A percentile compares a stretch with the other conserved stretches of the same genome.
Conservation (phyloP, 2,797 vertebrate species). For the Liparis tanakae region DNA sequence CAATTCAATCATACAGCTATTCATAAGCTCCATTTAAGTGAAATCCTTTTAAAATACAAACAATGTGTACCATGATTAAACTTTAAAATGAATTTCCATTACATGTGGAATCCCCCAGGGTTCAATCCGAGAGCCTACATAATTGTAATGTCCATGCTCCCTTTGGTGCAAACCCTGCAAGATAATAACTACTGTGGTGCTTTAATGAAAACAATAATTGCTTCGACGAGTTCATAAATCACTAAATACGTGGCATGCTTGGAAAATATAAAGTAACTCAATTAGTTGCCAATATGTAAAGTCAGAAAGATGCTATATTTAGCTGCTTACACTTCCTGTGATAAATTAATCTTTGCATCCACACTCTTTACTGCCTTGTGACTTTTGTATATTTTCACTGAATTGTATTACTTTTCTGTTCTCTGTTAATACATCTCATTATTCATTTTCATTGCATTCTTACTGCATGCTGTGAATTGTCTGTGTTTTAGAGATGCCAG, state of each 20-base stretch:
- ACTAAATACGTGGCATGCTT: not conserved
- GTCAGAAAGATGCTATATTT: not conserved
- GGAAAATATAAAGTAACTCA: not conserved
- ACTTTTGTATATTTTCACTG: not conserved
- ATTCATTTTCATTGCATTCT: not conserved
- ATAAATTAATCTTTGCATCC: not conserved
- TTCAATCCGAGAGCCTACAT: not conserved
- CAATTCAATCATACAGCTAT: not conserved
- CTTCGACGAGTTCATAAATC: not conserved
- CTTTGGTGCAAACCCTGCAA: not conserved
- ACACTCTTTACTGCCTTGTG: not conserved
- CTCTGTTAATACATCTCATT: not conserved
- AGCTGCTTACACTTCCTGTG: not conserved
- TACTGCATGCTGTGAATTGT: not conserved
- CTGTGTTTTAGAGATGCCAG: not conserved
- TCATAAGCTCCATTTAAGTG: not conserved
- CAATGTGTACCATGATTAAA: not conserved
- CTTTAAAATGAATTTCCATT: not conserved
- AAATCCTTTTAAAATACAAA: not conserved
- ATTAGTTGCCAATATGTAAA: not conserved
- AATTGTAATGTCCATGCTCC: not conserved
- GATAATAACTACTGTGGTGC: not conserved
- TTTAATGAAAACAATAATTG: not conserved
- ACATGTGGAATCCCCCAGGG: conserved; percentile 7
- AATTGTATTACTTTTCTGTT: not conserved